Evolutionary conservation across 2,797 vertebrate genomes (phyloP).

Genomic region (Amazona ochrocephala): DNA sequence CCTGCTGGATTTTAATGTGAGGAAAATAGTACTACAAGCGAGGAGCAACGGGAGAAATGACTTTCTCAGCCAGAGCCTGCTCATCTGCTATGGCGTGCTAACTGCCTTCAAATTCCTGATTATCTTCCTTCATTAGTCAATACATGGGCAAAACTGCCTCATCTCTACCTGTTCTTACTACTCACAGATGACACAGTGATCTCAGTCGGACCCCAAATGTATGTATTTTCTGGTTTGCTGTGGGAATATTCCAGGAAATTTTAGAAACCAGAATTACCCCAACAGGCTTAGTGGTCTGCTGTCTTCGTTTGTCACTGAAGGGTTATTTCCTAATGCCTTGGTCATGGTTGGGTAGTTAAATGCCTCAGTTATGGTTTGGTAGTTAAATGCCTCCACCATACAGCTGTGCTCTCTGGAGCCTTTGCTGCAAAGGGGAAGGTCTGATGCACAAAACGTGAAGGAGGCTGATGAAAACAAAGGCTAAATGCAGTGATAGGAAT

Average conservation of each 20-base stretch:
- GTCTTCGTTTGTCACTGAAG: background rate
- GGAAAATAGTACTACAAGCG: constrained; percentile 30
- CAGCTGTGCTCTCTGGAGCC: background rate
- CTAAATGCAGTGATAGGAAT: background rate
- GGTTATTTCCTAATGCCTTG: background rate
- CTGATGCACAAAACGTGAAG: background rate
- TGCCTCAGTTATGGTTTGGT: background rate
- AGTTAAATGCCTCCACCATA: background rate
- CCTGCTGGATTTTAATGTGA: constrained; percentile 59
- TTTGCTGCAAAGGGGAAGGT: background rate
- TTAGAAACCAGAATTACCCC: background rate
- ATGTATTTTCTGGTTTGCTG: background rate
- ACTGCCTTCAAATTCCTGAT: background rate
- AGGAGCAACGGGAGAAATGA: constrained; percentile 28
- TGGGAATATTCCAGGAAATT: background rate
- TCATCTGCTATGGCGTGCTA: background rate
- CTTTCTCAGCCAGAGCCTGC: background rate
- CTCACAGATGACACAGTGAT: background rate
- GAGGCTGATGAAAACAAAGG: background rate
- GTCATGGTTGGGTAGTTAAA: background rate
- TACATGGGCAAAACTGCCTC: constrained; percentile 6
- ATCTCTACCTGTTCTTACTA: constrained; percentile 44
- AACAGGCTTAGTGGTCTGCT: background rate
- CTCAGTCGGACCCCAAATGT: background rate
- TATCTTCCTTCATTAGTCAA: background rate